These are phyloP conservation scores for Rhinoderma darwinii DNA, from an alignment of 2,113 vertebrate genomes.

Conservation along the genomic window DNA sequence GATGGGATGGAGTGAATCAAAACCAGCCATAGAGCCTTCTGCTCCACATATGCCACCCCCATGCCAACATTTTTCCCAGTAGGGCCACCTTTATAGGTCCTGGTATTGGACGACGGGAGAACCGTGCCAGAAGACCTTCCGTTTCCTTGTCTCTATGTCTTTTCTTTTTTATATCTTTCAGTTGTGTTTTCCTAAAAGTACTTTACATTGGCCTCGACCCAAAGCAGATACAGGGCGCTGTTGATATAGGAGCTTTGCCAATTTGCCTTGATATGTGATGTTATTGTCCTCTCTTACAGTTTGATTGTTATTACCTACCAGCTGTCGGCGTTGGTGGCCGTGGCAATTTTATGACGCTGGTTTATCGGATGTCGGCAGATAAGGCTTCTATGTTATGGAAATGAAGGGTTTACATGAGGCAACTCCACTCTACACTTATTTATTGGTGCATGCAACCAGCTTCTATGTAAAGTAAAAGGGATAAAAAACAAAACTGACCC, in stretches of 20 bases:
- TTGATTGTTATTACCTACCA: not conserved
- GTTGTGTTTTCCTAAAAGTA: not conserved
- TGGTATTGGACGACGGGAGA: not conserved
- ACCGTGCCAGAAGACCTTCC: not conserved
- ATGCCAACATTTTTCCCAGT: not conserved
- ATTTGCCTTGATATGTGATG: not conserved
- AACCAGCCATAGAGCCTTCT: not conserved
- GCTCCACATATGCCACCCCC: not conserved
- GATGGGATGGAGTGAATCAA: too few relatives aligned
- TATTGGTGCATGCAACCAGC: too few relatives aligned
- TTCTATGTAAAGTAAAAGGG: too few relatives aligned
- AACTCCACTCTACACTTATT: too few relatives aligned
- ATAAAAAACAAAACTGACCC: too few relatives aligned
- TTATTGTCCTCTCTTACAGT: not conserved
- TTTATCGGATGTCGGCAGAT: not conserved
- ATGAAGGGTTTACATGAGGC: not conserved
- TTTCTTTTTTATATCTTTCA: not conserved
- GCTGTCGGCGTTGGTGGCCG: not conserved
- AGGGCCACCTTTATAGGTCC: not conserved
- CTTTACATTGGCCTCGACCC: slow-evolving; percentile 8
- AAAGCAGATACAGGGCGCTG: not conserved
- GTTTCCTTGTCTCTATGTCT: too few relatives aligned
- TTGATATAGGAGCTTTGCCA: not conserved
- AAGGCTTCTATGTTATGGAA: not conserved
- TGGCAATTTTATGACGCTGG: not conserved